phyloP scores from a whole-genome alignment of 2,113 vertebrate species.

The Cisticola juncidis region DNA sequence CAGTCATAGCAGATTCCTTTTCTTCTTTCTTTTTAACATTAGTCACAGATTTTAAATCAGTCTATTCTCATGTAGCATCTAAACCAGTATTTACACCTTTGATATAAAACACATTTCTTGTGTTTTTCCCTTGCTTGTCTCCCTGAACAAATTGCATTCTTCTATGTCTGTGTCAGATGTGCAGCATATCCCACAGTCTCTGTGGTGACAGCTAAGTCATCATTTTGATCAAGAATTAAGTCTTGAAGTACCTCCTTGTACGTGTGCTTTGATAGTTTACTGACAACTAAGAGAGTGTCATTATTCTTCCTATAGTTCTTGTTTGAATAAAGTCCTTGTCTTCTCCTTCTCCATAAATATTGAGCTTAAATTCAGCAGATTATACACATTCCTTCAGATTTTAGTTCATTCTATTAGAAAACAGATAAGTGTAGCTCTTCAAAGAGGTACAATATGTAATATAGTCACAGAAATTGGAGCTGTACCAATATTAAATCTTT shows the following conservation, averaged over 20 bases:
- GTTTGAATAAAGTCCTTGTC: neutral
- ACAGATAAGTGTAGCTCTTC: neutral
- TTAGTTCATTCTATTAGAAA: constrained; percentile 3
- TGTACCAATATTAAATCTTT: neutral
- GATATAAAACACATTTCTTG: neutral
- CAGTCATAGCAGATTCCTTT: neutral
- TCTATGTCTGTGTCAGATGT: neutral
- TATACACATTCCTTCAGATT: neutral
- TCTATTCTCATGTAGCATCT: neutral
- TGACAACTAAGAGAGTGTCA: neutral
- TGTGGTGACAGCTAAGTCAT: neutral
- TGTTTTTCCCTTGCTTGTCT: neutral
- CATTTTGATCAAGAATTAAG: neutral
- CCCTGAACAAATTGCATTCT: neutral
- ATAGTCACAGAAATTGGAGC: neutral
- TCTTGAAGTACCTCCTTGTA: neutral
- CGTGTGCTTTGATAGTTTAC: neutral
- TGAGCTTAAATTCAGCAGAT: neutral
- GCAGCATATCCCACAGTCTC: neutral
- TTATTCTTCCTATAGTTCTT: neutral
- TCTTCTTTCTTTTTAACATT: neutral
- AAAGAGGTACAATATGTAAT: neutral
- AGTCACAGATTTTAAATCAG: neutral
- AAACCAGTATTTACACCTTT: neutral
- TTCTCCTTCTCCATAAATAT: neutral